A percentile compares a stretch with the other conserved stretches of the same genome.
These are phyloP conservation scores for Gobio gobio DNA, from an alignment of 2,113 vertebrate genomes.

Conservation along the genomic window DNA sequence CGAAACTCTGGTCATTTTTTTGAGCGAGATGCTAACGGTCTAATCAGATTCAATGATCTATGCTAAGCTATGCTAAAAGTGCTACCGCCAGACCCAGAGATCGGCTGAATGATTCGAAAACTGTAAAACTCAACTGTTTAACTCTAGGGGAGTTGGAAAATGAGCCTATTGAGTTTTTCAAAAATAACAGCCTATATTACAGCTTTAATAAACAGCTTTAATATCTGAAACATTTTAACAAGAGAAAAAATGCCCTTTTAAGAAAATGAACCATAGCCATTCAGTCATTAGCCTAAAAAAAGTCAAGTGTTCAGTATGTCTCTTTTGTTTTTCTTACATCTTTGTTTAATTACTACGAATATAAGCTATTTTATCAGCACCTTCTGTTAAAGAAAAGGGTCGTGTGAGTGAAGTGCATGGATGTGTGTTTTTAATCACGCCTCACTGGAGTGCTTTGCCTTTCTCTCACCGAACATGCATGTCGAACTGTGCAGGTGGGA, in stretches of 20 bases:
- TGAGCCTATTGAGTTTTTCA: no score
- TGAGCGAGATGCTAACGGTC: no score
- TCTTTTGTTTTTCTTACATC: slow-evolving; percentile 8
- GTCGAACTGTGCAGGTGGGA: slow-evolving; percentile 55
- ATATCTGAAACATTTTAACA: no score
- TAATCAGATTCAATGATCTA: no score
- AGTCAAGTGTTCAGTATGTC: not conserved
- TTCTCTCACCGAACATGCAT: slow-evolving; percentile 38
- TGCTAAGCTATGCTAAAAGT: no score
- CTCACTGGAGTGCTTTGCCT: slow-evolving; percentile 41
- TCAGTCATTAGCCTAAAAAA: not conserved
- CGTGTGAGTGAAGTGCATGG: not conserved
- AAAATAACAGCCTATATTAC: no score
- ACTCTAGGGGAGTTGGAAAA: no score
- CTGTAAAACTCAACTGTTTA: no score
- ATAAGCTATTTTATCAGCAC: slow-evolving; percentile 28
- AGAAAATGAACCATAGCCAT: not conserved
- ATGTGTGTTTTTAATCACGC: slow-evolving; percentile 26
- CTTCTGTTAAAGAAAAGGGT: slow-evolving; percentile 37
- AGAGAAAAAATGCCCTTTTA: not conserved
- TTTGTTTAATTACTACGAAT: slow-evolving; percentile 36
- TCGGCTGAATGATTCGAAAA: no score
- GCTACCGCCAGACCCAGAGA: no score
- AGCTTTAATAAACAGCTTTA: no score
- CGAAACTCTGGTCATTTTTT: no score